These are phyloP conservation scores for Pseudolaguvia tuberculata DNA, from an alignment of 2,113 vertebrate species.

Conservation along the genomic window DNA sequence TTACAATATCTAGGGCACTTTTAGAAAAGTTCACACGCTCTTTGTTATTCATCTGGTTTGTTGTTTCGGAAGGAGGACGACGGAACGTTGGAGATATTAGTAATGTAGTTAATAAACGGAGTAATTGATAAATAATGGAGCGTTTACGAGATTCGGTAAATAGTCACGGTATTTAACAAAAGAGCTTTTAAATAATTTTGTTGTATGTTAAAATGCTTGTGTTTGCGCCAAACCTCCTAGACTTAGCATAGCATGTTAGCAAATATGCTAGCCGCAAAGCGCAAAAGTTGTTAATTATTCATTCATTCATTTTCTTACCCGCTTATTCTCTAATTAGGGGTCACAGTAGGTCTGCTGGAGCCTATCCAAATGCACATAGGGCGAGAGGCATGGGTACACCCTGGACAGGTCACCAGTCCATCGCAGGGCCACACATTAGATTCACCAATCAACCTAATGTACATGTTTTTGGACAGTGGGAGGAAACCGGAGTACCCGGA, in stretches of 20 bases:
- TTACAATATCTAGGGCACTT: conserved; percentile 1
- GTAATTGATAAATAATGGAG: conserved; percentile 9
- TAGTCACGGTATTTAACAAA: neutral
- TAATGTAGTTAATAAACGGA: neutral
- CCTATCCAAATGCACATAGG: no score
- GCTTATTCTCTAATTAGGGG: no score
- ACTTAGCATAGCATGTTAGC: neutral
- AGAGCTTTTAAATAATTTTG: neutral
- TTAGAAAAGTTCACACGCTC: neutral
- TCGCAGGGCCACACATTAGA: no score
- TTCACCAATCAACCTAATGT: no score
- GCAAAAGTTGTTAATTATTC: neutral
- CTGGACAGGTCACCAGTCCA: no score
- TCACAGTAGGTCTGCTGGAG: no score
- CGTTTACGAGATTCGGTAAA: conserved; percentile 36
- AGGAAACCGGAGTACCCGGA: no score
- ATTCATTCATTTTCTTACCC: no score
- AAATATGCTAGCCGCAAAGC: neutral
- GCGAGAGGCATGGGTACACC: no score
- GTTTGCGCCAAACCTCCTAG: neutral
- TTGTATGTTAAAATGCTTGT: neutral
- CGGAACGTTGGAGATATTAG: neutral
- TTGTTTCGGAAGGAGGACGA: neutral
- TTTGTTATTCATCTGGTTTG: neutral
- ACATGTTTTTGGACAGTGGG: no score